These are phyloP conservation scores for Thecophora atra DNA, from an alignment of 2,888 invertebrate species.

Conservation along the genomic window DNA sequence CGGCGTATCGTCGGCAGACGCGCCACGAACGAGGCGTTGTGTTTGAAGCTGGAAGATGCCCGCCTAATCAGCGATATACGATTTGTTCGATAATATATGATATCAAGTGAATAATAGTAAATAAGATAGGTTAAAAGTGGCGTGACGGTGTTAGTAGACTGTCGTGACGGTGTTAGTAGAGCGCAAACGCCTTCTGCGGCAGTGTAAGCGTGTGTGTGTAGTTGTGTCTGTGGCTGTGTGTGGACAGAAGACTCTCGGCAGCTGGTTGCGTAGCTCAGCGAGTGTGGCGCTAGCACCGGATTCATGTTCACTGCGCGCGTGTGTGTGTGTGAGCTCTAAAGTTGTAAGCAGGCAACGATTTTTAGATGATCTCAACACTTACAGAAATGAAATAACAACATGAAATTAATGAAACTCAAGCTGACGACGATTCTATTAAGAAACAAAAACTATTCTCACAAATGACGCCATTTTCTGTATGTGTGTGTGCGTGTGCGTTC, in stretches of 20 bases:
- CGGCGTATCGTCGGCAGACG: constrained; percentile 87
- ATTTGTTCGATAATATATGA: constrained; percentile 48
- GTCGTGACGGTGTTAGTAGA: constrained; percentile 30
- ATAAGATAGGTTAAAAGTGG: constrained; percentile 30
- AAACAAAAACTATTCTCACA: neutral
- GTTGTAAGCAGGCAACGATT: neutral
- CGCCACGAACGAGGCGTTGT: constrained; percentile 92
- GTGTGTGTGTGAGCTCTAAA: neutral
- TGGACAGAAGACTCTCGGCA: neutral
- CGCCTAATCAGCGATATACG: constrained; percentile 69
- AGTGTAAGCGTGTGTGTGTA: constrained; percentile 18
- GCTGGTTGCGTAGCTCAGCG: neutral
- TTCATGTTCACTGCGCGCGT: neutral
- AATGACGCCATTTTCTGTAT: neutral
- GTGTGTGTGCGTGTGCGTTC: neutral
- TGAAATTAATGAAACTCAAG: neutral
- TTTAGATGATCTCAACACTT: neutral
- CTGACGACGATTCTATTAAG: neutral
- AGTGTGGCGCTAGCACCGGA: neutral
- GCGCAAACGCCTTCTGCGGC: constrained; percentile 9
- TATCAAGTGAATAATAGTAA: too few species aligned
- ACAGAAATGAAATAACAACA: neutral
- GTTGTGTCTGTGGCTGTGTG: constrained; percentile 15
- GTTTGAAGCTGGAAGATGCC: constrained; percentile 86
- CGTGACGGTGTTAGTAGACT: constrained; percentile 29